Evolutionary conservation across 2,113 vertebrate genomes (phyloP).

Genomic region (Mesitornis unicolor): DNA sequence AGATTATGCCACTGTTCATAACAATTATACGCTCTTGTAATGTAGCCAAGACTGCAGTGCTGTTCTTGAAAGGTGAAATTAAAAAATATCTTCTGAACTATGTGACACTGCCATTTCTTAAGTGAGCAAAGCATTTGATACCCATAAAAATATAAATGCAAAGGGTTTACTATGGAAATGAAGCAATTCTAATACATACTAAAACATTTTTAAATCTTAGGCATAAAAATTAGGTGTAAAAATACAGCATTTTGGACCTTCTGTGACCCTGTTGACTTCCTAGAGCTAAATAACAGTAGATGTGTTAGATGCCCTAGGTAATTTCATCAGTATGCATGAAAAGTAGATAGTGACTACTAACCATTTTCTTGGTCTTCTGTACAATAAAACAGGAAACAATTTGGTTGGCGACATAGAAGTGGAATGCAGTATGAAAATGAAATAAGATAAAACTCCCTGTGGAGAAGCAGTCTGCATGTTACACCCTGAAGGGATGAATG

Average conservation of each 20-base stretch:
- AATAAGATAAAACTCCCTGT: conserved; percentile 71
- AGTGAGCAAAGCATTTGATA: background rate
- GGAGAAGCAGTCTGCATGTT: conserved; percentile 54
- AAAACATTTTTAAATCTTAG: conserved; percentile 1
- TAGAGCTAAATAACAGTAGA: background rate
- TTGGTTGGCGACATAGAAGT: conserved; percentile 68
- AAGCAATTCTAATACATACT: background rate
- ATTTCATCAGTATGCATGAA: conserved; percentile 56
- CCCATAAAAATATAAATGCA: background rate
- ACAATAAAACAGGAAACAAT: conserved; percentile 72
- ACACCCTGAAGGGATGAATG: conserved; percentile 69
- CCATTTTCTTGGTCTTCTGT: conserved; percentile 59
- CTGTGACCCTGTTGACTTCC: background rate
- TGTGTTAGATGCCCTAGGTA: conserved; percentile 29
- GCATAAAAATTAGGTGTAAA: background rate
- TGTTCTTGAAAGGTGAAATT: background rate
- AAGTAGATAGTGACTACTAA: conserved; percentile 57
- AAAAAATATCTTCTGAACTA: background rate
- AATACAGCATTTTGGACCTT: background rate
- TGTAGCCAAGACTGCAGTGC: background rate
- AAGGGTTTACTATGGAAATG: background rate
- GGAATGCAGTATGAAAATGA: conserved; percentile 68
- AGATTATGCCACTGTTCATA: background rate
- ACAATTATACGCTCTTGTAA: background rate
- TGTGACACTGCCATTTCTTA: background rate